phyloP scores from a whole-genome alignment of 2,888 invertebrate species.

The Stomorhina lunata region DNA sequence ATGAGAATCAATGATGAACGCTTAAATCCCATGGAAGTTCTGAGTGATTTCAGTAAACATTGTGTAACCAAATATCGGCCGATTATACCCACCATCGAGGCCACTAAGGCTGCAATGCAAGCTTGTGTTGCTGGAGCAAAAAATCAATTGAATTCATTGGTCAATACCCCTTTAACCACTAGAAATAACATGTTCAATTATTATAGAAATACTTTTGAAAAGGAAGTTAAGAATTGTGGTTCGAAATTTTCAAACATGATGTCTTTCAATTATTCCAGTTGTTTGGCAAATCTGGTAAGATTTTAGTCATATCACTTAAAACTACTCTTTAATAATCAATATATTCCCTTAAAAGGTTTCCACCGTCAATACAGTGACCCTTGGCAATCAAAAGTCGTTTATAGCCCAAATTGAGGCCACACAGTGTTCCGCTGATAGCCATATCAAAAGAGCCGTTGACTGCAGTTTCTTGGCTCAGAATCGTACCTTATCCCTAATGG shows the following conservation, averaged over 20 bases:
- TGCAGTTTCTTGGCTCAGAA: conserved; percentile 44
- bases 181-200: conserved; percentile 34
- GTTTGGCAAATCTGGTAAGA: conserved; percentile 38
- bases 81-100: conserved; percentile 29
- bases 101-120: conserved; percentile 35
- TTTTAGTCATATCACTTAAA: background rate
- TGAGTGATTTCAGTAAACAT: conserved; percentile 58
- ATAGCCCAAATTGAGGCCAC: conserved; percentile 10
- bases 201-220: conserved; percentile 22
- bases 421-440: conserved; percentile 7
- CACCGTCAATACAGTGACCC: background rate
- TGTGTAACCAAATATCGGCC: conserved; percentile 64
- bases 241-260: background rate
- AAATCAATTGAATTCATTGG: background rate
- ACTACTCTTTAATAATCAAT: background rate
- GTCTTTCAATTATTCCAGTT: conserved; percentile 11
- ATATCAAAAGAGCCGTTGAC: conserved; percentile 44
- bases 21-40: conserved; percentile 58
- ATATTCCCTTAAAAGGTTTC: conserved; percentile 25
- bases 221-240: conserved; percentile 14
- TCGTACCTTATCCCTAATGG: conserved; percentile 16
- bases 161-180: background rate
- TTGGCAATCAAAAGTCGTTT: conserved; percentile 24
- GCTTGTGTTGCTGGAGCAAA: conserved; percentile 38
- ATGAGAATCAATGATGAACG: conserved; percentile 52